Percentiles rank a stretch among this genome's conserved stretches.
Conservation (phyloP, 2,888 invertebrate genomes). For the Metopia argyrocephala region DNA sequence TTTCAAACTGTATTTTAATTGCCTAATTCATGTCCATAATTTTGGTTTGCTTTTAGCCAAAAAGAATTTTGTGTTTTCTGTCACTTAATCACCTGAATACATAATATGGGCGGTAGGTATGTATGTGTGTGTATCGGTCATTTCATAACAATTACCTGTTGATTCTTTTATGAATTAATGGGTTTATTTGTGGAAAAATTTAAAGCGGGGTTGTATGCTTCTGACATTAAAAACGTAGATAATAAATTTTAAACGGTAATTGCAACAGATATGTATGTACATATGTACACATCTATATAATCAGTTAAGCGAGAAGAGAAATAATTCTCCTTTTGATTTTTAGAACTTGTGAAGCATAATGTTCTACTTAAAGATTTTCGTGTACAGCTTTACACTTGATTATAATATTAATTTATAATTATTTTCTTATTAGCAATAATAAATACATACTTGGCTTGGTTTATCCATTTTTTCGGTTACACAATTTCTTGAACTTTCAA, state of each 20-base stretch:
- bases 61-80: not conserved
- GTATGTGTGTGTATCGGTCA: not conserved
- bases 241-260: not conserved
- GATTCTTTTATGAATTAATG: constrained; percentile 17
- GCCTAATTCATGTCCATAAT: not conserved
- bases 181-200: not conserved
- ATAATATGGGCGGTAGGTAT: constrained; percentile 12
- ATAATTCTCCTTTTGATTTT: not conserved
- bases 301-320: not conserved
- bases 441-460: no score
- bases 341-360: not conserved
- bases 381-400: no score
- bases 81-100: not conserved
- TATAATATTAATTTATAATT: no score
- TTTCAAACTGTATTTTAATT: not conserved
- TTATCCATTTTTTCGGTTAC: no score
- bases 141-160: constrained; percentile 38
- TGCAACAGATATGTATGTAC: no score
- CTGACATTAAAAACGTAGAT: not conserved
- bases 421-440: no score
- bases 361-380: no score
- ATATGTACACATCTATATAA: no score
- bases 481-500: no score
- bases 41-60: constrained; percentile 15
- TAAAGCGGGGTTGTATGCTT: not conserved